Evolutionary conservation across 2,113 vertebrate species (phyloP), one percentile per base, ranked within the genome.

Genomic region (Cyprinodon variegatus): DNA sequence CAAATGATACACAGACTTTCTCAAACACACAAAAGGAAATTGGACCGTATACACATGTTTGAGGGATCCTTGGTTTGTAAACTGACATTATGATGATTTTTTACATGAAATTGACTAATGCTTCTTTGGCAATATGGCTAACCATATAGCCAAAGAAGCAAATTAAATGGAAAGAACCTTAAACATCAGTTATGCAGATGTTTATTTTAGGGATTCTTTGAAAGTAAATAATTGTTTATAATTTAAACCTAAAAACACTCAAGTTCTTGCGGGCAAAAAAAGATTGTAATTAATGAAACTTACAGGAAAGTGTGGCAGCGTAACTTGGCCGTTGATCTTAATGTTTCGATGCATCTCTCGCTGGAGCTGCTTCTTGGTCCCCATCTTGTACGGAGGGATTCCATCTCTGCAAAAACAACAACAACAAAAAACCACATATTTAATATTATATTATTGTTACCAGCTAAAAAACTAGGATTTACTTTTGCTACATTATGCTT

Each of bases 261-360:
- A 29, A 29, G 29, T 29, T 29, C 29, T 29, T 29, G 29, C 29
- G 29, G 29, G 29, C 29, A 74, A 41, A 64, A 83, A 84, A 77
- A 82, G 70, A 83, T 94, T 87, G 95, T 92, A 94, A 81, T 72
- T 69, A 70, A 94, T 90, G 81, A 72, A 72, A 95, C 96, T 97
- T 91, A 98, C 98, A 81, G 98, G 98, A 88, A 99, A 99, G 93
- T 97, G 97, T 94, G 98, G 98, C 89, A 99, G 96, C 63, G 94
- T 94, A 79, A 98, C 96, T 93, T 96, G 97, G 81, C 98, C 97
- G 9, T 99, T 99, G 93, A 97, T 96, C 92, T 96, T 99, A 88
- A 97, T 93, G 0, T 96, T 99, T 22, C 97, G 96, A 67, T 97
- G 95, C 94, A 99, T 99, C 45, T 99, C 98, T 78, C 97, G 90